A percentile compares a stretch with the other conserved stretches of the same genome.
Conservation (phyloP, 30 jellyfish, hydroid and myxozoan genomes). For the Catostylus mosaicus region DNA sequence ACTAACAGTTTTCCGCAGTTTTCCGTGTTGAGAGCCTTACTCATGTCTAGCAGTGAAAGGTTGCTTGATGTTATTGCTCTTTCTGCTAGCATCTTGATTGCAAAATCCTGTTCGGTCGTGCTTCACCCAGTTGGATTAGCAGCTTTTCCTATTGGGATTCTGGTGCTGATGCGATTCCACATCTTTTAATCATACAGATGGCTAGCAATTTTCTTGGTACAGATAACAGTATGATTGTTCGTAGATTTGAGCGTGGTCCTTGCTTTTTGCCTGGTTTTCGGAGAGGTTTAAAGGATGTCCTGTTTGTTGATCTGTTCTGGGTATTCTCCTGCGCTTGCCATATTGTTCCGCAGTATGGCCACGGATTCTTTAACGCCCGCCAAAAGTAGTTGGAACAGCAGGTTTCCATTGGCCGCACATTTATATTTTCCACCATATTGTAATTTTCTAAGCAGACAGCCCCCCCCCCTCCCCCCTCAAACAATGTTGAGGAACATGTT, state of each 20-base stretch:
- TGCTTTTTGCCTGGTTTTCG: constrained; percentile 54
- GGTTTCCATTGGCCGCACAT: too few relatives aligned
- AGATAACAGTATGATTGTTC: constrained; percentile 68
- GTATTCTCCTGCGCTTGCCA: constrained; percentile 68
- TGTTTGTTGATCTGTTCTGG: constrained; percentile 63
- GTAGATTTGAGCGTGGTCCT: constrained; percentile 71
- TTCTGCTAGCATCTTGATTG: constrained; percentile 64
- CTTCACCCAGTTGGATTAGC: constrained; percentile 53
- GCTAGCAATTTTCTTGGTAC: constrained; percentile 58
- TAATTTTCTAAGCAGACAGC: too few relatives aligned
- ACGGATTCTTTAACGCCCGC: constrained; percentile 55
- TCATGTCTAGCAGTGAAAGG: constrained; percentile 67
- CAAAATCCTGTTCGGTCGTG: constrained; percentile 70
- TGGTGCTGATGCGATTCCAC: constrained; percentile 46
- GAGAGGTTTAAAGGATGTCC: constrained; percentile 65
- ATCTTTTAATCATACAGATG: constrained; percentile 55
- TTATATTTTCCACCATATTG: too few relatives aligned
- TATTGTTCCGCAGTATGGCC: constrained; percentile 66
- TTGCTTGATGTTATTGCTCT: constrained; percentile 65
- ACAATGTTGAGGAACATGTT: too few relatives aligned
- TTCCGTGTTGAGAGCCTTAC: constrained; percentile 74
- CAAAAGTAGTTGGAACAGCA: too few relatives aligned
- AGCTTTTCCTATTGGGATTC: constrained; percentile 56
- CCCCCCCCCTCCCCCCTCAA: too few relatives aligned
- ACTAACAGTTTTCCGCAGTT: constrained; percentile 37